Base-by-base conservation (phyloP, 2,888 invertebrate species). In the Miltochrista miniata region DNA sequence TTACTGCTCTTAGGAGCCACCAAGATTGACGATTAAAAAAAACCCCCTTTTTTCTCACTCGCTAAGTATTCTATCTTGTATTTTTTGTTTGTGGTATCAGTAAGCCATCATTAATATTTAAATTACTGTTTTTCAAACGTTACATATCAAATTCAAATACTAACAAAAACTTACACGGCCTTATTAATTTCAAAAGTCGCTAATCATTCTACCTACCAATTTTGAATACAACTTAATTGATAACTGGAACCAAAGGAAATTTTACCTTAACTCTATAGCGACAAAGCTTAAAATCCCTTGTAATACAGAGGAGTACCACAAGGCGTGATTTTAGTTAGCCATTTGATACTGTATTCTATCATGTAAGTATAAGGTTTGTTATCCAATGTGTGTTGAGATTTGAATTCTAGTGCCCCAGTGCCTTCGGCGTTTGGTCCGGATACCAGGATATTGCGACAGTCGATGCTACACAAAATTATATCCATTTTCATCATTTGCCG, bases 371-470 rank as follows among this genome's bases (percentile, higher is more conserved):
- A 55, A 44, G 59, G 52, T 55, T 31, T 39, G 12, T 36, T 37
- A 43, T 68, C 13, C 13, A 12, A 14, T 49, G 51, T 14, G 38
- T 14, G 31, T 12, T 9, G 12, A 44, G 18, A 35, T 51, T 12
- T 13, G 11, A 29, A 33, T 42, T 54, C 68, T 54, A 68, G 54
- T 66, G 65, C 44, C 66, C 66, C 49, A 66, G 48, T 61, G 65
- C 61, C 52, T 30, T 41, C 24, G 54, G 56, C 50, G 33, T 43
- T 51, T 49, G 56, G 38, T 59, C 59, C 61, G 56, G 51, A 50
- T 35, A 53, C 54, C 48, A 62, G 77, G 79, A 78, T 76, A 79
- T 77, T 79, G 61, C 72, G 45, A 46, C 46, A 43, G 43, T 41
- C 51, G 39, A 54, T 43, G 54, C 50, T 55, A 54, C 46, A 69